Conservation (phyloP, 2,113 vertebrate genomes). For the Rhea pennata region DNA sequence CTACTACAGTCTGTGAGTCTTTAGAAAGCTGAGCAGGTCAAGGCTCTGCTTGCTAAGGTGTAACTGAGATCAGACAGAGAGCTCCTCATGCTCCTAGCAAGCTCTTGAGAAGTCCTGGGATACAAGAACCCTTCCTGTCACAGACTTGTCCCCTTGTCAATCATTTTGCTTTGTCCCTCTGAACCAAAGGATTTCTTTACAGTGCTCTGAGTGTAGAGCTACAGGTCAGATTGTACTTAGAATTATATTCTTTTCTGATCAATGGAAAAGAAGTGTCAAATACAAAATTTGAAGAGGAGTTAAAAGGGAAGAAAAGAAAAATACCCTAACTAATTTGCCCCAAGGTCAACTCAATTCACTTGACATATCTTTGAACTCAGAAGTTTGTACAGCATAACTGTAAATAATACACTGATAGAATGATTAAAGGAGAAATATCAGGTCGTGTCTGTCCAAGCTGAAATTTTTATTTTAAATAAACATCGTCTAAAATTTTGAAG, state of each 20-base stretch:
- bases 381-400: not conserved
- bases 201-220: not conserved
- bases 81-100: not conserved
- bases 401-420: not conserved
- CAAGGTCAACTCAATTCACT: not conserved
- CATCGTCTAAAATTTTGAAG: not conserved
- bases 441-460: not conserved
- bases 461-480: conserved; percentile 24
- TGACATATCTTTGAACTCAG: not conserved
- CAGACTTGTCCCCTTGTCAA: not conserved
- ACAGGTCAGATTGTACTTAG: not conserved
- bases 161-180: not conserved
- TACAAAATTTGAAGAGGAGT: not conserved
- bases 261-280: not conserved
- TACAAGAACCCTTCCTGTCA: not conserved
- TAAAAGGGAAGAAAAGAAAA: not conserved
- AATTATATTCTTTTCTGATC: not conserved
- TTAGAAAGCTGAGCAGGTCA: not conserved
- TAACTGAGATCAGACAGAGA: not conserved
- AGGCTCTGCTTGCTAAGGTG: not conserved
- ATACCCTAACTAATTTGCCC: not conserved
- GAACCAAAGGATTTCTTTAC: not conserved
- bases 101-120: not conserved
- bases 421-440: not conserved
- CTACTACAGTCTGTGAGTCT: not conserved